Percentiles rank a stretch among this genome's conserved stretches.
Conservation (phyloP, 2,888 invertebrate genomes). For the Hipparchia semele region DNA sequence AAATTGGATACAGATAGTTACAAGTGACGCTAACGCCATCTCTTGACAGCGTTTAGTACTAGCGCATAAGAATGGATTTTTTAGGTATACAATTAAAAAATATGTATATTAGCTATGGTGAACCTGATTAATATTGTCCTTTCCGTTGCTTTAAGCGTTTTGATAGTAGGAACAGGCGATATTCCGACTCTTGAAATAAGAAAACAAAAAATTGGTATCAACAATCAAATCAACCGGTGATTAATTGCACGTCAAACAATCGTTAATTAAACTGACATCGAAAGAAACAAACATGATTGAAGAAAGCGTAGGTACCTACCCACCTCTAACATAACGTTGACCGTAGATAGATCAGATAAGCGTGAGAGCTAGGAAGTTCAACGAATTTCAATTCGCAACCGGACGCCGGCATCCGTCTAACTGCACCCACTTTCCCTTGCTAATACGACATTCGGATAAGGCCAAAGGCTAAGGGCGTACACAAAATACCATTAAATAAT, state of each 20-base stretch:
- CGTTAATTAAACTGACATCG: conserved; percentile 15
- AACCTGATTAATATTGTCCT: too few species aligned
- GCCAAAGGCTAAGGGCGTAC: conserved; percentile 16
- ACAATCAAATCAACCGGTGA: conserved; percentile 6
- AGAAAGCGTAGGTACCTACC: conserved; percentile 12
- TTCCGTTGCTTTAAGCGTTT: too few species aligned
- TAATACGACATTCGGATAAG: conserved; percentile 30
- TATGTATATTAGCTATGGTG: too few species aligned
- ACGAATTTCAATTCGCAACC: conserved; percentile 35
- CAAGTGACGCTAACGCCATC: conserved; percentile 52
- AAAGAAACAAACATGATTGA: conserved; percentile 18
- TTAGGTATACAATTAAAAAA: background rate
- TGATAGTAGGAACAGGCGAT: too few species aligned
- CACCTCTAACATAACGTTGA: background rate
- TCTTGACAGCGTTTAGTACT: conserved; percentile 39
- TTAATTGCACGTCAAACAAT: conserved; percentile 21
- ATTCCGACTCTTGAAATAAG: too few species aligned
- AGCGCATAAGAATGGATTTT: background rate
- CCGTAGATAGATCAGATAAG: conserved; percentile 43
- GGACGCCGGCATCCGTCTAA: conserved; percentile 29
- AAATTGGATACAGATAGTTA: conserved; percentile 23
- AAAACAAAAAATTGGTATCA: background rate
- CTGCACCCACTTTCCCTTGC: conserved; percentile 35
- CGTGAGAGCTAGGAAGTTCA: conserved; percentile 48
- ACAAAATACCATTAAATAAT: background rate